phyloP scores from a whole-genome alignment of 2,888 invertebrate genomes.

The Neocrepidodera transversa region DNA sequence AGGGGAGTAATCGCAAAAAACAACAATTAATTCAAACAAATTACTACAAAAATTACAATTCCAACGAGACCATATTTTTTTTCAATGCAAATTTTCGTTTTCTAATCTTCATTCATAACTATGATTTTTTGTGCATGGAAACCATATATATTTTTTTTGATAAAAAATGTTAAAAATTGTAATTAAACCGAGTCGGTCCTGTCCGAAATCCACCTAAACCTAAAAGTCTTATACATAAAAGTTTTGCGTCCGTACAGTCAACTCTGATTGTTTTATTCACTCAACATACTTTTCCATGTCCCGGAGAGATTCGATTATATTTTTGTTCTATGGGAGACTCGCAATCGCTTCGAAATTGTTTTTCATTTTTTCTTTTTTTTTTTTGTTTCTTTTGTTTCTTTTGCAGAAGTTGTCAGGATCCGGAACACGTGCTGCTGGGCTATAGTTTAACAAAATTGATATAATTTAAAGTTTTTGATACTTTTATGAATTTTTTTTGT shows the following conservation, averaged over 20 bases:
- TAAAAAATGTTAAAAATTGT: too few species aligned
- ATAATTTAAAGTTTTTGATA: too few species aligned
- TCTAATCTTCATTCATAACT: too few species aligned
- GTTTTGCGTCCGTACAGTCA: conserved; percentile 27
- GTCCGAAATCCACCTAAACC: too few species aligned
- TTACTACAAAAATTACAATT: too few species aligned
- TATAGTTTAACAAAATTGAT: conserved; percentile 1
- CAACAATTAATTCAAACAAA: too few species aligned
- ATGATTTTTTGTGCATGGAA: too few species aligned
- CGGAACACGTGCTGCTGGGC: conserved; percentile 8
- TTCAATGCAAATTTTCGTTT: too few species aligned
- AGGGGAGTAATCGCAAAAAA: too few species aligned
- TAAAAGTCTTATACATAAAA: conserved; percentile 31
- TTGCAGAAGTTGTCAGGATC: background rate
- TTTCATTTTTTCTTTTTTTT: conserved; percentile 14
- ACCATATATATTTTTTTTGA: too few species aligned
- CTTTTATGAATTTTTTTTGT: too few species aligned
- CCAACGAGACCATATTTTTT: too few species aligned
- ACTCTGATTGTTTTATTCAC: conserved; percentile 39
- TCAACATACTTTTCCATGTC: conserved; percentile 29
- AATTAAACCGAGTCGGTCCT: background rate
- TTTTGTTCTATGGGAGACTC: conserved; percentile 22
- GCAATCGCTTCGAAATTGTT: conserved; percentile 23
- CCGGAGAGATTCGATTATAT: conserved; percentile 33
- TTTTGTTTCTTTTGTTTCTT: background rate